Conservation (phyloP, 2,113 vertebrate species). For the Gymnarchus niloticus region DNA sequence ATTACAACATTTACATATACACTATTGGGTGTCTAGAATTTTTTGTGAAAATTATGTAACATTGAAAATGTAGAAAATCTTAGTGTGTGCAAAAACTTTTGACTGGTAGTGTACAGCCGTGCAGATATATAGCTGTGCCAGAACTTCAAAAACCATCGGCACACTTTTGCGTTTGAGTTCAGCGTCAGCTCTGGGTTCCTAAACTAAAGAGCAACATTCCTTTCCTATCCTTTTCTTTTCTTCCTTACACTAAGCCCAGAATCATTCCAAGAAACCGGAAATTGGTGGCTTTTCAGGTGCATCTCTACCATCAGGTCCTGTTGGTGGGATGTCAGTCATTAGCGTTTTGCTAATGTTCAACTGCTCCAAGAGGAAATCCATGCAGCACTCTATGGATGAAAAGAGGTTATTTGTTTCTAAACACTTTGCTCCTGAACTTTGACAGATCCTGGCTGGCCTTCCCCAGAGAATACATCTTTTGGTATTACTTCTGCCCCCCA, state of each 20-base stretch:
- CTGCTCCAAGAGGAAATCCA: not conserved
- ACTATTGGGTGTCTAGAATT: no score
- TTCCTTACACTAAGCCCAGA: not conserved
- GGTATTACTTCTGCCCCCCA: not conserved
- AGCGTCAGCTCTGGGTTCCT: not conserved
- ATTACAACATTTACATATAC: no score
- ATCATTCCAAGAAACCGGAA: conserved; percentile 9
- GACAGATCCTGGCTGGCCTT: not conserved
- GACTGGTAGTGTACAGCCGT: no score
- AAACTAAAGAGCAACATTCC: not conserved
- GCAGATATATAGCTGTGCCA: not conserved
- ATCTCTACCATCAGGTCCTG: not conserved
- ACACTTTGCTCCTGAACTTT: not conserved
- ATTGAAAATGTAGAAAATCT: no score
- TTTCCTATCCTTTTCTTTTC: no score
- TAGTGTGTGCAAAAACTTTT: no score
- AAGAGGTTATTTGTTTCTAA: no score
- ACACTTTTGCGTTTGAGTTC: not conserved
- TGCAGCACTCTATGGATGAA: not conserved
- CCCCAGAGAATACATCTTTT: not conserved
- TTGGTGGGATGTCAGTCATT: conserved; percentile 6
- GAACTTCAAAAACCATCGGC: not conserved
- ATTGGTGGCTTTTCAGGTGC: not conserved
- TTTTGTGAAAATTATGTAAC: no score
- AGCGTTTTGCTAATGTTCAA: conserved; percentile 9